Percentiles rank a stretch among this genome's conserved stretches.
These are phyloP conservation scores for Echinarachnius parma DNA, from an alignment of 53 echinoderm and acorn worm species.

Conservation along the genomic window DNA sequence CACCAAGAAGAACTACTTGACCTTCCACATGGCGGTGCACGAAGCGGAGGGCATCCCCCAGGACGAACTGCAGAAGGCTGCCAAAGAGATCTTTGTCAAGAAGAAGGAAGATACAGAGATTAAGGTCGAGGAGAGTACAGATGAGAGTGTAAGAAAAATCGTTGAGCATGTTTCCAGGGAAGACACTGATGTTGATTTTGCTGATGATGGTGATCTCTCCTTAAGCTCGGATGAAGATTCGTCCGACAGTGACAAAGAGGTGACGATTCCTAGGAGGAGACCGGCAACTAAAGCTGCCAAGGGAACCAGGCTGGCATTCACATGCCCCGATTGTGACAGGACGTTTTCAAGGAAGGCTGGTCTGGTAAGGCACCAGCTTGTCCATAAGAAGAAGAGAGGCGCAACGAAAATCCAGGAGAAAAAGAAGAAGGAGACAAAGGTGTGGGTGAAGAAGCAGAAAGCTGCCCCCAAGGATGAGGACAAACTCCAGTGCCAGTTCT, in stretches of 20 bases:
- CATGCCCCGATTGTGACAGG: neutral
- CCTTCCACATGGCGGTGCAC: conserved; percentile 11
- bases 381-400: neutral
- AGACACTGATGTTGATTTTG: too few relatives aligned
- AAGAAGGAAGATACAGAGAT: neutral
- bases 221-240: neutral
- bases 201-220: too few relatives aligned
- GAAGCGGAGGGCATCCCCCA: neutral
- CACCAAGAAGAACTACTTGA: conserved; percentile 25
- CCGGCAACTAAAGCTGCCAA: too few relatives aligned
- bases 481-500: conserved; percentile 7
- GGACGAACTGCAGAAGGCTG: too few relatives aligned
- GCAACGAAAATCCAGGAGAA: neutral
- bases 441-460: neutral
- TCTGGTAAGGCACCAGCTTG: conserved; percentile 8
- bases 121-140: too few relatives aligned
- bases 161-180: too few relatives aligned
- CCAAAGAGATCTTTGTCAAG: neutral
- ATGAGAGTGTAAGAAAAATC: too few relatives aligned
- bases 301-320: too few relatives aligned
- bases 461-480: conserved; percentile 2
- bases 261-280: too few relatives aligned
- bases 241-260: conserved; percentile 11
- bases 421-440: neutral
- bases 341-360: neutral